phyloP scores from a whole-genome alignment of 2,113 vertebrate genomes.

The Sinocyclocheilus grahami region DNA sequence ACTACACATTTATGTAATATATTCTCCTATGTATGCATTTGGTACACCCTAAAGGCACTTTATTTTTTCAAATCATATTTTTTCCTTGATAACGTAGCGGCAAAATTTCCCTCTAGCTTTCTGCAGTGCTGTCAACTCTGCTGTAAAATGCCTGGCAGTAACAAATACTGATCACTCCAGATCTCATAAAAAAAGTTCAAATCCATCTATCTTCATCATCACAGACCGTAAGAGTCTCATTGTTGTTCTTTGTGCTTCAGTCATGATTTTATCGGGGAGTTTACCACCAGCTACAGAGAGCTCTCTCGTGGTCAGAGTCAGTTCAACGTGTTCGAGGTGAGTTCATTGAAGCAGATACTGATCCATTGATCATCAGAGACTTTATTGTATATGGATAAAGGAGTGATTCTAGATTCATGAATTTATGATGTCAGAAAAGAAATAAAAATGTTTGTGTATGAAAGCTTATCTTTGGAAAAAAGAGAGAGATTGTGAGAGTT shows the following conservation, averaged over 20 bases:
- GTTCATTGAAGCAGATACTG: slow-evolving; percentile 44
- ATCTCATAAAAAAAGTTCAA: not conserved
- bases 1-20: not conserved
- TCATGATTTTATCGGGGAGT: slow-evolving; percentile 96
- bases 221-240: not conserved
- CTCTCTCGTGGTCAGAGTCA: slow-evolving; percentile 87
- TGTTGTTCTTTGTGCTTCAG: slow-evolving; percentile 68
- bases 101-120: not conserved
- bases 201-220: slow-evolving; percentile 9
- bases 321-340: slow-evolving; percentile 90
- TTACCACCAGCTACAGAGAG: slow-evolving; percentile 91
- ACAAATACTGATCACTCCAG: not conserved
- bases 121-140: not conserved
- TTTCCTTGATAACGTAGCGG: not conserved
- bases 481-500: no score
- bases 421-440: not conserved
- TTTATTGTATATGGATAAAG: not conserved
- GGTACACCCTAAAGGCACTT: not conserved
- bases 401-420: not conserved
- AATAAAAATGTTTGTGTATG: not conserved
- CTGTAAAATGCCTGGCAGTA: not conserved
- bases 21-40: not conserved
- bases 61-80: not conserved
- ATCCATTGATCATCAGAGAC: not conserved
- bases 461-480: no score